These are phyloP conservation scores for Branchinecta lynchi DNA, from an alignment of 1,140 invertebrate genomes.

Conservation along the genomic window DNA sequence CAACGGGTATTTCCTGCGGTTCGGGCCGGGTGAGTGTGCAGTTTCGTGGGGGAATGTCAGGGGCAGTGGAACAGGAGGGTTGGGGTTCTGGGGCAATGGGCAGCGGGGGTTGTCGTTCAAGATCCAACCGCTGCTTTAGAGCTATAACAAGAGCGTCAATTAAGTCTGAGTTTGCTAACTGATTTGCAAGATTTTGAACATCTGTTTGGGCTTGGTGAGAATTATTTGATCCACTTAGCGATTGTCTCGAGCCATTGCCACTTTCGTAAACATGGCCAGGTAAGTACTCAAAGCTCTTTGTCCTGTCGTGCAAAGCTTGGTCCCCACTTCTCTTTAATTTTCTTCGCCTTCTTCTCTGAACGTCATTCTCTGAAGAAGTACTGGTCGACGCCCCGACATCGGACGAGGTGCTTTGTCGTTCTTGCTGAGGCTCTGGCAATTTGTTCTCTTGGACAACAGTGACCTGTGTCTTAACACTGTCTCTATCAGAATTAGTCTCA, in stretches of 20 bases:
- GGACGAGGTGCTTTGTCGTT: background rate
- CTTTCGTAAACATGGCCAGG: slow-evolving; percentile 3
- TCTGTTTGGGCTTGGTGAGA: background rate
- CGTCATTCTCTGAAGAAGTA: background rate
- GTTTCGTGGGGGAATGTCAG: background rate
- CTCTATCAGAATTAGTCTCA: background rate
- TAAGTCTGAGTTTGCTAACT: background rate
- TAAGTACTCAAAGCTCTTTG: slow-evolving; percentile 7
- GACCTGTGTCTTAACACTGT: background rate
- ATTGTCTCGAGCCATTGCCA: background rate
- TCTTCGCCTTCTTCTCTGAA: background rate
- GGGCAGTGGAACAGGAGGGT: background rate
- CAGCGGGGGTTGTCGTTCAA: background rate
- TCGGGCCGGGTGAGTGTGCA: background rate
- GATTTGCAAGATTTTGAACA: background rate
- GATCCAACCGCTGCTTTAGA: background rate
- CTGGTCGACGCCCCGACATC: background rate
- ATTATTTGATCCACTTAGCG: background rate
- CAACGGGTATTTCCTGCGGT: background rate
- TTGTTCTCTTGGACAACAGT: background rate
- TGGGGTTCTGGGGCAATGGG: background rate
- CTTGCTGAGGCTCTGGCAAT: background rate
- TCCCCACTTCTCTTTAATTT: background rate
- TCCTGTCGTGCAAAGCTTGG: background rate
- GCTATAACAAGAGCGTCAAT: background rate